Evolutionary conservation across 2,797 vertebrate genomes (phyloP).

Genomic region (Melanotaenia maccullochi): DNA sequence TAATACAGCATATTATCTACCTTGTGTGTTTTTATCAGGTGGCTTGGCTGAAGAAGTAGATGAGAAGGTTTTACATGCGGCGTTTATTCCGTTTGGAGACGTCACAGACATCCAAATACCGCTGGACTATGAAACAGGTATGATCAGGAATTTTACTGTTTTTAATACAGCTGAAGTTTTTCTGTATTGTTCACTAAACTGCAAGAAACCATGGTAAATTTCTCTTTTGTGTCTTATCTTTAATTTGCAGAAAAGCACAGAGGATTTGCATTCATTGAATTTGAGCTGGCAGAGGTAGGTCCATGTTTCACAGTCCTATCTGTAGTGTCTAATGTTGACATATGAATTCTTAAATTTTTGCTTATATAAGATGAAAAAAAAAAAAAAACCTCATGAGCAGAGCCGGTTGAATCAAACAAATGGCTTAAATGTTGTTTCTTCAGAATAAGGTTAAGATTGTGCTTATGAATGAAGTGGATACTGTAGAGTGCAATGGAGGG

Average conservation of each 20-base stretch:
- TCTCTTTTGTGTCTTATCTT: constrained; percentile 7
- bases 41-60: constrained; percentile 96
- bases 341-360: too few relatives aligned
- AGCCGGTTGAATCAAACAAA: too few relatives aligned
- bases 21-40: constrained; percentile 75
- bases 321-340: background rate
- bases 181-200: background rate
- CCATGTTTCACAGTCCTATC: background rate
- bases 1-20: background rate
- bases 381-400: too few relatives aligned
- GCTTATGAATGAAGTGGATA: background rate
- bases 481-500: too few relatives aligned
- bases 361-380: too few relatives aligned
- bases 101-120: constrained; percentile 97
- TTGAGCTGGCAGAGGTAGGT: constrained; percentile 93
- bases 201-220: background rate
- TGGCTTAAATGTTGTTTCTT: too few relatives aligned
- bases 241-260: constrained; percentile 91
- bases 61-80: constrained; percentile 95
- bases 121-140: constrained; percentile 96
- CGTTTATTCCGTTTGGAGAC: constrained; percentile 96
- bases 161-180: background rate
- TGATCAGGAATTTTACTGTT: background rate
- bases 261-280: constrained; percentile 96
- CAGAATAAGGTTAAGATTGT: too few relatives aligned